phyloP scores from a whole-genome alignment of 2,113 vertebrate genomes.

The Oceanodroma tethys region DNA sequence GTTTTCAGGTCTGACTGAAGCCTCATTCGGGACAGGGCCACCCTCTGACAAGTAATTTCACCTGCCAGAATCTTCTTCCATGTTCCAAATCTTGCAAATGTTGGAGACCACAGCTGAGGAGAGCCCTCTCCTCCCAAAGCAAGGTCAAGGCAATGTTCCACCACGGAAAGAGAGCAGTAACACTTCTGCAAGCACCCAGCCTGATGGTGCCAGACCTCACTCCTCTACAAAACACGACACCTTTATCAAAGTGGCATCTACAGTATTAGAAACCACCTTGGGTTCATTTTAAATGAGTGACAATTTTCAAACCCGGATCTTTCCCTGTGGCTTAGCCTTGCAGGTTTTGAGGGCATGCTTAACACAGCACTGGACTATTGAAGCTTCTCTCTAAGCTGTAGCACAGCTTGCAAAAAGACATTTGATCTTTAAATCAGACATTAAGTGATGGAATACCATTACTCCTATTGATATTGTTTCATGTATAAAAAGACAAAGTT shows the following conservation, averaged over 20 bases:
- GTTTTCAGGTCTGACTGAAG: background rate
- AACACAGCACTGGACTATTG: background rate
- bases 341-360: background rate
- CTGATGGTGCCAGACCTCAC: background rate
- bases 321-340: background rate
- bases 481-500: background rate
- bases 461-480: background rate
- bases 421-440: slow-evolving; percentile 1
- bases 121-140: background rate
- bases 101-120: accelerated
- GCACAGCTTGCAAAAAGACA: background rate
- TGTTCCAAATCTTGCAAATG: background rate
- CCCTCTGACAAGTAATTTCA: background rate
- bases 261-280: background rate
- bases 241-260: background rate
- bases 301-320: background rate
- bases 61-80: background rate
- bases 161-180: background rate
- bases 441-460: background rate
- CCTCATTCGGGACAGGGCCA: background rate
- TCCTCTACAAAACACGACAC: background rate
- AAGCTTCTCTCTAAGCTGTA: background rate
- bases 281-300: background rate
- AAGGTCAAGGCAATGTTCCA: background rate
- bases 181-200: background rate